Base-by-base conservation (phyloP, 2,113 vertebrate genomes). In the Leucopsar rothschildi region DNA sequence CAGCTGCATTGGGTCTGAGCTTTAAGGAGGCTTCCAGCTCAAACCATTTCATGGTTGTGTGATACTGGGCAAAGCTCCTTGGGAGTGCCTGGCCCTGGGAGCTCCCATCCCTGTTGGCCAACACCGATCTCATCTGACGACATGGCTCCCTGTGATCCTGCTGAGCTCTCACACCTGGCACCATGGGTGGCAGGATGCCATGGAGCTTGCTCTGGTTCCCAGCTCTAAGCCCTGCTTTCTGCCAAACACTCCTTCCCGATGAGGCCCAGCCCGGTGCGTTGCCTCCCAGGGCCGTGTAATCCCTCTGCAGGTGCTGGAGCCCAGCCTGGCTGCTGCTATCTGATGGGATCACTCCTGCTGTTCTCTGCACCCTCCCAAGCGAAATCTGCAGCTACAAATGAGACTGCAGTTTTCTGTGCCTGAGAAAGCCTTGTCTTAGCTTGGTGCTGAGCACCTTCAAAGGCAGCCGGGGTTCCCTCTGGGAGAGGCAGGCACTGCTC, bases 261-360 rank as follows among this genome's bases (percentile, higher is more conserved):
- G 0, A 28, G 88, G n/a, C 78, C 60, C 40, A 82, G 82, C 44
- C 29, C 11, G 4, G 66, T 0, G 0, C 0, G 0, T 28, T 65
- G 86, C 64, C 83, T 92, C 56, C 61, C 0, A 23, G 37, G 23
- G 63, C 82, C 6, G 4, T 52, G 72, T 10, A 8, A 59, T 85
- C 82, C 53, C 37, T 71, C 25, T 6, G 20, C 68, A 75, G 83
- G 73, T 75, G 79, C 90, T 90, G 88, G 88, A 92, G 80, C 82
- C 71, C 57, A 57, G 76, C 92, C 82, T 65, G 5, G 22, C 79
- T 82, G 37, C 71, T 64, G 88, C 86, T 91, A 19, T 85, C 81
- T 86, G 86, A 79, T 96, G 88, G 92, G 76, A 66, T 70, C 27
- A 4, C 44, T 92, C 35, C 55, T 59, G 66, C 75, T 2, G 12